These are phyloP conservation scores for Auanema sp. DNA, from an alignment of 2,888 invertebrate species.

Conservation along the genomic window DNA sequence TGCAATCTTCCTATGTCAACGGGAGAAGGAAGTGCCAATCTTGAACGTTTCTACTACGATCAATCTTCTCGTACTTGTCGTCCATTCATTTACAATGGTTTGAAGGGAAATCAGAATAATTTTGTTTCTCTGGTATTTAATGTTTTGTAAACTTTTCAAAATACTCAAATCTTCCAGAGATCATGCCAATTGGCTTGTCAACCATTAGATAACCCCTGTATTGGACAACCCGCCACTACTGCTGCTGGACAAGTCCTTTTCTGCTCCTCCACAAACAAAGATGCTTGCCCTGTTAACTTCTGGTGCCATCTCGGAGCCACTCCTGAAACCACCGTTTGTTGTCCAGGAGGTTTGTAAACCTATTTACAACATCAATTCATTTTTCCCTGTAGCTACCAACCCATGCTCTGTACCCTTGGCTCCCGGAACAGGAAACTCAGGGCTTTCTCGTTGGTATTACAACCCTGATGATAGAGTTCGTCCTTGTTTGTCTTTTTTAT, in stretches of 20 bases:
- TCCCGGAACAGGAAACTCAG: slow-evolving; percentile 62
- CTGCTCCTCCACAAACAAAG: slow-evolving; percentile 61
- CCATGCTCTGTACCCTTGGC: slow-evolving; percentile 64
- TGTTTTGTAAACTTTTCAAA: too few species aligned
- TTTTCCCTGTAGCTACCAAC: slow-evolving; percentile 56
- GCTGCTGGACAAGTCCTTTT: slow-evolving; percentile 61
- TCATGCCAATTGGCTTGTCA: slow-evolving; percentile 62
- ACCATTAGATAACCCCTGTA: slow-evolving; percentile 64
- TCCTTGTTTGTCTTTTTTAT: neutral
- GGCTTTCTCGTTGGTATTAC: slow-evolving; percentile 58
- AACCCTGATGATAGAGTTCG: slow-evolving; percentile 60
- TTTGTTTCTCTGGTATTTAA: slow-evolving; percentile 55
- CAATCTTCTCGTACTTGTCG: slow-evolving; percentile 53
- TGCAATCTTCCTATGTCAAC: slow-evolving; percentile 62
- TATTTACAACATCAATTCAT: neutral
- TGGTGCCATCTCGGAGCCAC: slow-evolving; percentile 62
- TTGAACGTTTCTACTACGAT: slow-evolving; percentile 61
- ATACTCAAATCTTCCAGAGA: slow-evolving; percentile 35
- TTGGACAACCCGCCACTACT: slow-evolving; percentile 62
- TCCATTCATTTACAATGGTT: slow-evolving; percentile 58
- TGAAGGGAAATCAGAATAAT: slow-evolving; percentile 64
- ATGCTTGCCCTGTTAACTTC: slow-evolving; percentile 58
- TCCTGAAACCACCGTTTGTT: slow-evolving; percentile 62
- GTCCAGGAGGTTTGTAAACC: slow-evolving; percentile 39
- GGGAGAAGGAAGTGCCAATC: slow-evolving; percentile 59